These are phyloP conservation scores for Eutolmus rufibarbis DNA, from an alignment of 2,888 invertebrate species.

Conservation along the genomic window DNA sequence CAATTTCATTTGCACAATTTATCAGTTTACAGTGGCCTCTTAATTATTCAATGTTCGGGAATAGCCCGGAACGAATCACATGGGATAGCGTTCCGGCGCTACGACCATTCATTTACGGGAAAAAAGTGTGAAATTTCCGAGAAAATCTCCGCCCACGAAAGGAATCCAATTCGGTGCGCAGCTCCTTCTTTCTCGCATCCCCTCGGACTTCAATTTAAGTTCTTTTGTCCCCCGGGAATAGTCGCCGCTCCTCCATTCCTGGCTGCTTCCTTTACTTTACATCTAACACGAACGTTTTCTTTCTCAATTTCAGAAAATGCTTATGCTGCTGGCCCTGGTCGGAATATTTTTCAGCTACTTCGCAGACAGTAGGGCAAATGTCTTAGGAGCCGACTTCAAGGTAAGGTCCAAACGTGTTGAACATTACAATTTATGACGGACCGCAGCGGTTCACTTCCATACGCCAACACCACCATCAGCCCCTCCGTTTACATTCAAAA, in stretches of 20 bases:
- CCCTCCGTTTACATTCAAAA: background rate
- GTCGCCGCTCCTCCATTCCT: constrained; percentile 30
- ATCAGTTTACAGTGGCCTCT: constrained; percentile 1
- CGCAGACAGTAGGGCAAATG: constrained; percentile 57
- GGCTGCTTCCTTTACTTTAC: constrained; percentile 26
- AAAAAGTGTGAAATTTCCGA: constrained; percentile 22
- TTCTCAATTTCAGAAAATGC: constrained; percentile 59
- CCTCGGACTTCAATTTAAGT: constrained; percentile 13
- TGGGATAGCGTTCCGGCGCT: background rate
- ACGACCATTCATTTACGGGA: background rate
- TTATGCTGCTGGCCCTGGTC: constrained; percentile 60
- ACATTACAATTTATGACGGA: constrained; percentile 29
- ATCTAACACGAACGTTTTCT: constrained; percentile 38
- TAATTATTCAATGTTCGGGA: constrained; percentile 26
- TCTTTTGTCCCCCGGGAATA: constrained; percentile 39
- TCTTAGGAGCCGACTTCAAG: constrained; percentile 59
- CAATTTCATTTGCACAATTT: background rate
- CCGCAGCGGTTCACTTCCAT: background rate
- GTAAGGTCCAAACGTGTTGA: constrained; percentile 53
- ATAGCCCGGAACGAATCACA: background rate
- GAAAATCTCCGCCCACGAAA: background rate
- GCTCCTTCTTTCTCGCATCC: background rate
- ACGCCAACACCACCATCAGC: background rate
- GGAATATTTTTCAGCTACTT: constrained; percentile 60
- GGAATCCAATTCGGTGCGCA: background rate